Percentiles rank a stretch among this genome's conserved stretches.
Conservation (phyloP, 2,113 vertebrate genomes). For the Sigmodon hispidus region DNA sequence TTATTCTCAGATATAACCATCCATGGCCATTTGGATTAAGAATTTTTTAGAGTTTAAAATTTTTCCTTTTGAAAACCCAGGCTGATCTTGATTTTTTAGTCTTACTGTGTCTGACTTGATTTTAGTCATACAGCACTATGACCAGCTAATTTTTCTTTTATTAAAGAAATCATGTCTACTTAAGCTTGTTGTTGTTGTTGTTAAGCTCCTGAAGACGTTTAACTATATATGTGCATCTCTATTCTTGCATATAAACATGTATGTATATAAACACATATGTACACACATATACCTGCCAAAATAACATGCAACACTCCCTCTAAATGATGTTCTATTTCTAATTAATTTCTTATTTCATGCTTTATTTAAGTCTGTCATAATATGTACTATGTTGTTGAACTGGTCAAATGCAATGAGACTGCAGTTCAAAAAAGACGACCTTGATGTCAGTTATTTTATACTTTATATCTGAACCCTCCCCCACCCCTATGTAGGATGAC, state of each 20-base stretch:
- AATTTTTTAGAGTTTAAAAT: background rate
- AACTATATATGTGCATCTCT: background rate
- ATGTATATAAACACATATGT: background rate
- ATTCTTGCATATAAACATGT: background rate
- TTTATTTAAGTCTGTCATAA: background rate
- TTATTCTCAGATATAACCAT: background rate
- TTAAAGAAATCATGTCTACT: background rate
- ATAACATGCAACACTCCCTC: background rate
- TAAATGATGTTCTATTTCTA: background rate
- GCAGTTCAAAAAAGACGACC: background rate
- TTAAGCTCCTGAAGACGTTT: background rate
- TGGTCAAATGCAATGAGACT: background rate
- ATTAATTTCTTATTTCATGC: no score
- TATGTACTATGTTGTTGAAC: background rate
- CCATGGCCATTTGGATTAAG: background rate
- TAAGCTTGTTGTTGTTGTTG: background rate
- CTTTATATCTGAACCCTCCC: background rate
- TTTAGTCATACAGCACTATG: background rate
- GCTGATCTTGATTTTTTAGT: background rate
- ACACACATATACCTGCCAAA: no score
- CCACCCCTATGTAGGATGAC: background rate
- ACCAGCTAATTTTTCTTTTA: background rate
- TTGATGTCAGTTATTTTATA: background rate
- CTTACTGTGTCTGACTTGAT: background rate
- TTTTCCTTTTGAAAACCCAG: background rate